Percentiles rank a stretch among this genome's conserved stretches.
These are phyloP conservation scores for Coregonus sp. DNA, from an alignment of 2,797 vertebrate genomes.

Conservation along the genomic window DNA sequence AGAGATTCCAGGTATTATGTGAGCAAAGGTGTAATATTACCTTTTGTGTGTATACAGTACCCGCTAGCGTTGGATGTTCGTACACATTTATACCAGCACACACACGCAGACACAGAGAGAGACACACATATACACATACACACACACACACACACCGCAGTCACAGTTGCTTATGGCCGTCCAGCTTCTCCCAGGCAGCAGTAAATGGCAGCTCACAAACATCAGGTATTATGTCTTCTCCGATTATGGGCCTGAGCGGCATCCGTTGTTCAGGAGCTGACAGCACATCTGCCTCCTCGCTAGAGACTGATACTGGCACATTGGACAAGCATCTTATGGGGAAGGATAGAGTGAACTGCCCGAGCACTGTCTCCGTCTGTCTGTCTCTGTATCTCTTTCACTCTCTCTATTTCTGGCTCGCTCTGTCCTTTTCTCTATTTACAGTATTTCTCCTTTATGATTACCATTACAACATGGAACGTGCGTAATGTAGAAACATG, in stretches of 20 bases:
- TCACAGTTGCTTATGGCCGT: slow-evolving; percentile 61
- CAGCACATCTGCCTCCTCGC: slow-evolving; percentile 83
- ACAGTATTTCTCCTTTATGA: neutral
- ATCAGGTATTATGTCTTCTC: slow-evolving; percentile 86
- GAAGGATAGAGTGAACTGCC: slow-evolving; percentile 70
- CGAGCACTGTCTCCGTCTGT: slow-evolving; percentile 53
- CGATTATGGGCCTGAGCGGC: slow-evolving; percentile 82
- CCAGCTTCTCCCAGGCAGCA: slow-evolving; percentile 68
- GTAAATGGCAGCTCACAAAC: slow-evolving; percentile 78
- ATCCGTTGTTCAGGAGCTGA: slow-evolving; percentile 83
- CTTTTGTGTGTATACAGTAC: neutral
- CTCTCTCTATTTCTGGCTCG: slow-evolving; percentile 28
- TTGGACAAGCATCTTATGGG: slow-evolving; percentile 82
- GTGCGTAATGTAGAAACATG: too few relatives aligned
- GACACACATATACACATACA: neutral
- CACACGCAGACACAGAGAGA: slow-evolving; percentile 2
- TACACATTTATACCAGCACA: slow-evolving; percentile 3
- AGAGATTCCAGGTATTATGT: neutral
- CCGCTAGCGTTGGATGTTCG: neutral
- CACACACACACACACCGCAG: slow-evolving; percentile 38
- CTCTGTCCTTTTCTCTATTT: too few relatives aligned
- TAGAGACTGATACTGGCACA: slow-evolving; percentile 84
- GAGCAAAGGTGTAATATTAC: neutral
- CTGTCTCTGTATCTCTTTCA: slow-evolving; percentile 56
- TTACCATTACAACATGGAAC: neutral